These are phyloP conservation scores for Aplocera efformata DNA, from an alignment of 2,888 invertebrate genomes.

Conservation along the genomic window DNA sequence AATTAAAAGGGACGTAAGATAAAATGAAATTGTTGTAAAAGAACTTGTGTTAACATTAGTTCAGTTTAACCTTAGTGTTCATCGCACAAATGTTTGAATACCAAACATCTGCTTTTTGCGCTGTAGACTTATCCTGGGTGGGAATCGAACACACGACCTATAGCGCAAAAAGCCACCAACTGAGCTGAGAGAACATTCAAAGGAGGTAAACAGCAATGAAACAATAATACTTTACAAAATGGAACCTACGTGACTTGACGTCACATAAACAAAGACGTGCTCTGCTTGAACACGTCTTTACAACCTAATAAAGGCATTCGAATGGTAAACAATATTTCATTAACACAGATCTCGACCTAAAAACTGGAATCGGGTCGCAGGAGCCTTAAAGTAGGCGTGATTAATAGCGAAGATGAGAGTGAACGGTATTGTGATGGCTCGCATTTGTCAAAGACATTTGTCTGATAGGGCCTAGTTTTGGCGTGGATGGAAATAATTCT, in stretches of 20 bases:
- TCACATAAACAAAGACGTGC: slow-evolving; percentile 33
- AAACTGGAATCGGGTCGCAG: slow-evolving; percentile 52
- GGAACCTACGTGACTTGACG: slow-evolving; percentile 18
- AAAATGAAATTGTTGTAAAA: no score
- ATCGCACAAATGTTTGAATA: no score
- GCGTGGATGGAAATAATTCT: not conserved
- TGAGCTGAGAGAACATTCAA: no score
- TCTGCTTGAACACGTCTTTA: slow-evolving; percentile 45
- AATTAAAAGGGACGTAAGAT: no score
- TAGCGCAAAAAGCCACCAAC: no score
- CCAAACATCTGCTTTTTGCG: no score
- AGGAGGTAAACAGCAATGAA: no score
- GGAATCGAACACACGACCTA: no score
- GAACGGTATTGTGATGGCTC: slow-evolving; percentile 7
- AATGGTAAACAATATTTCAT: slow-evolving; percentile 67
- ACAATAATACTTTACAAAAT: no score
- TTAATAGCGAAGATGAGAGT: slow-evolving; percentile 26
- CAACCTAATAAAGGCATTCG: slow-evolving; percentile 50
- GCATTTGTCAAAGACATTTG: slow-evolving; percentile 10
- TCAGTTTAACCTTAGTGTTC: no score
- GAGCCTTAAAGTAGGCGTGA: slow-evolving; percentile 40
- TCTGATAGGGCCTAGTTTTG: slow-evolving; percentile 12
- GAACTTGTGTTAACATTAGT: no score
- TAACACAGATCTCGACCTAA: slow-evolving; percentile 58
- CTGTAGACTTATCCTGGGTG: no score